phyloP scores from a whole-genome alignment of 2,113 vertebrate species.

The Geothlypis trichas region DNA sequence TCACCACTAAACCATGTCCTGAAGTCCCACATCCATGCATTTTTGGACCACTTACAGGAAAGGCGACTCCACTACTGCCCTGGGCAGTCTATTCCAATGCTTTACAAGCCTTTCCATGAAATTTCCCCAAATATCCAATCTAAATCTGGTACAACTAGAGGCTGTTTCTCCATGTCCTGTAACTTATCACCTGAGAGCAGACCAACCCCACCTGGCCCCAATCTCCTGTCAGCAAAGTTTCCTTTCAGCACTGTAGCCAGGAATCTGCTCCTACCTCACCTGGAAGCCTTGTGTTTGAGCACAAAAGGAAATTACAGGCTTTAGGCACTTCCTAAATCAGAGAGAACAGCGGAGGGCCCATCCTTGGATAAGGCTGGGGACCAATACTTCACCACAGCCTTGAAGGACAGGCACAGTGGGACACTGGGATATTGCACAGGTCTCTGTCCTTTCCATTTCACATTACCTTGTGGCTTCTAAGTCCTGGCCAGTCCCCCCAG shows the following conservation, averaged over 20 bases:
- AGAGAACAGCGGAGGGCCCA: not conserved
- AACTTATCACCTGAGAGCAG: not conserved
- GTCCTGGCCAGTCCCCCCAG: not conserved
- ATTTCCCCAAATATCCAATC: not conserved
- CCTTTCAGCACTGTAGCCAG: not conserved
- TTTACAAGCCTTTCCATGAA: not conserved
- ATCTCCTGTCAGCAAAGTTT: not conserved
- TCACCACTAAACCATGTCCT: not conserved
- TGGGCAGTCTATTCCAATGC: not conserved
- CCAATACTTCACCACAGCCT: not conserved
- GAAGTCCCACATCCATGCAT: fast-evolving
- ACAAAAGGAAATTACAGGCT: not conserved
- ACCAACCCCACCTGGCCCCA: not conserved
- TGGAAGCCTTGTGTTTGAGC: not conserved
- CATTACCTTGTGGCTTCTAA: not conserved
- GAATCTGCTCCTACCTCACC: not conserved
- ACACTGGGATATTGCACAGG: not conserved
- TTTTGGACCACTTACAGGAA: not conserved
- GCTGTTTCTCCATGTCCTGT: not conserved
- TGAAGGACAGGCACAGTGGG: not conserved
- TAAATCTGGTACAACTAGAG: not conserved
- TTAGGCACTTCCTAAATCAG: not conserved
- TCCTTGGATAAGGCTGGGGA: not conserved
- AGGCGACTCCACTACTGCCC: not conserved
- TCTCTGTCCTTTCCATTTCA: not conserved